Base-by-base conservation (phyloP, 2,888 invertebrate species). In the Sepiola atlantica region DNA sequence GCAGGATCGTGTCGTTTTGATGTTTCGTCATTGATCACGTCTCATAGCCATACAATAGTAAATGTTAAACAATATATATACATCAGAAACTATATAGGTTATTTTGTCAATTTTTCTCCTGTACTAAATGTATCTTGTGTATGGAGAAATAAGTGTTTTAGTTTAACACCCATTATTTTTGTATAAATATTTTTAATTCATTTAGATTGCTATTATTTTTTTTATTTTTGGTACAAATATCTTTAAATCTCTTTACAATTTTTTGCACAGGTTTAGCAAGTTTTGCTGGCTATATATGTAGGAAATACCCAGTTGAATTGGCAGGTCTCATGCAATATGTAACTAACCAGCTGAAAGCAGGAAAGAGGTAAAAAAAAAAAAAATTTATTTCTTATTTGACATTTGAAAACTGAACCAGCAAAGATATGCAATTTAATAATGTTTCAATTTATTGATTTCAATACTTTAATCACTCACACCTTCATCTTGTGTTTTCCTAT, bases 271-370 rank as follows among this genome's bases (percentile, higher is more conserved):
- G 97, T 97, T 98, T 99, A 55, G 98, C 99, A 0, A 98, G 98
- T 95, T 99, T 99, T 98, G 99, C 99, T 96, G 99, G 99, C 24
- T 98, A 99, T 4, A 98, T 99, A 95, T 99, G 99, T 97, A 99
- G 99, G 97, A 99, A 99, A 97, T 99, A 99, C 97, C 98, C 98
- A 96, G 99, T 99, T 95, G 99, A 99, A 97, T 98, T 99, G 95
- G 98, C 99, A 10, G 99, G 99, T 4, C 97, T 99, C 95, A 97
- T 99, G 97, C 99, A 99, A 97, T 99, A 99, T 97, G 99, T 99
- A 54, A 99, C 99, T 90, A 99, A 99, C 98, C 98, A 99, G 97
- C 98, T 99, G 35, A 99, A 99, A 97, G 98, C 98, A 35, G 98
- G 99, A 96, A 99, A 99, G 97, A 99, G 99, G 99, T 99, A 97